Conservation (phyloP, 92 coral and sea anemone genomes). For the Nematostella vectensis region DNA sequence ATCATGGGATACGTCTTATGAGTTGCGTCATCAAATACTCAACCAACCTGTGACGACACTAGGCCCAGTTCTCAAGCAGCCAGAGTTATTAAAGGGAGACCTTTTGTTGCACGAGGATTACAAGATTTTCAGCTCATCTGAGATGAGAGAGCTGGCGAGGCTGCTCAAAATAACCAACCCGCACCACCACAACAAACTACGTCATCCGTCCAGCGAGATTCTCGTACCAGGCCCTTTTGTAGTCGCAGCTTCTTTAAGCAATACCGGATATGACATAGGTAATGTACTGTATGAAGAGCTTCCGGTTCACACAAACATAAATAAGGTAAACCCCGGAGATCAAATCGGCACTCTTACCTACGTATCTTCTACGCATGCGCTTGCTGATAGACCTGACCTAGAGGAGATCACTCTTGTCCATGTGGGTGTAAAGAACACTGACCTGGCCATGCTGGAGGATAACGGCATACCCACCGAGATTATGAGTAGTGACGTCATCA, state of each 20-base stretch:
- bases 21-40: too few species aligned
- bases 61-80: too few species aligned
- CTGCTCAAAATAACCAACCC: too few species aligned
- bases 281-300: slow-evolving; percentile 26
- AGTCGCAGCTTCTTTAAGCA: slow-evolving; percentile 30
- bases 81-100: too few species aligned
- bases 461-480: slow-evolving; percentile 18
- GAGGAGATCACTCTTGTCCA: slow-evolving; percentile 29
- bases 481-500: slow-evolving; percentile 8
- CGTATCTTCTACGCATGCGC: slow-evolving; percentile 8
- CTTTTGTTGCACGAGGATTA: too few species aligned
- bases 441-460: slow-evolving; percentile 23
- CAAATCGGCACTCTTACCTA: slow-evolving; percentile 29
- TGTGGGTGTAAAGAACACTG: slow-evolving; percentile 28
- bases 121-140: too few species aligned
- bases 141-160: too few species aligned
- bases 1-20: too few species aligned
- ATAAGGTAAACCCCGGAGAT: slow-evolving; percentile 35
- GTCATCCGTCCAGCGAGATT: too few species aligned
- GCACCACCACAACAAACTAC: too few species aligned
- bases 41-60: too few species aligned
- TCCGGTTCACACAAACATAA: slow-evolving; percentile 25
- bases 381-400: slow-evolving; percentile 14
- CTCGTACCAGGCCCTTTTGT: slow-evolving; percentile 16
- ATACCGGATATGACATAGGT: slow-evolving; percentile 26